These are phyloP conservation scores for Conger conger DNA, from an alignment of 2,113 vertebrate genomes.

Conservation along the genomic window DNA sequence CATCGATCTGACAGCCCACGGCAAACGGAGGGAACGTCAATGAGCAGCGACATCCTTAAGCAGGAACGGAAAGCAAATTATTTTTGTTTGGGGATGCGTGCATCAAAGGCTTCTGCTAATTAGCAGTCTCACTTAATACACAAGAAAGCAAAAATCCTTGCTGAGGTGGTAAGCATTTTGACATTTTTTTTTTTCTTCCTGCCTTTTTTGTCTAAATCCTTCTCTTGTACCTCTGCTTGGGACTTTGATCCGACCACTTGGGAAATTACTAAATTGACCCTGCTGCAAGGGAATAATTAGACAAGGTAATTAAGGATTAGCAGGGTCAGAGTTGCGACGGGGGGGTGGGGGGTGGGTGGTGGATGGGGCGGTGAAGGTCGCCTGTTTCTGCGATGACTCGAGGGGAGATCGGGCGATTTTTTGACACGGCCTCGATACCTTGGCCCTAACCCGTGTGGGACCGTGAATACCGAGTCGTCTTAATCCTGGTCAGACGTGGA, in stretches of 20 bases:
- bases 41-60: background rate
- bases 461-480: no score
- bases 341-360: background rate
- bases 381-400: background rate
- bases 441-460: background rate
- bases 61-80: background rate
- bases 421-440: background rate
- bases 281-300: background rate
- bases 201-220: background rate
- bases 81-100: background rate
- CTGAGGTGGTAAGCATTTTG: background rate
- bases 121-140: background rate
- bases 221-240: background rate
- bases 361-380: background rate
- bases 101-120: background rate
- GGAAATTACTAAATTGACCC: constrained; percentile 17
- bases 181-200: background rate
- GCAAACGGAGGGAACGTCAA: background rate
- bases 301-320: constrained; percentile 15
- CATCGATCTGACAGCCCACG: background rate
- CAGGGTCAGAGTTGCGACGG: background rate
- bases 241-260: constrained; percentile 5
- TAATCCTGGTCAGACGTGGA: no score
- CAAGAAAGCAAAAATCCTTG: background rate
- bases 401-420: background rate